A percentile compares a stretch with the other conserved stretches of the same genome.
These are phyloP conservation scores for Mus musculus DNA, from an alignment of 2,113 vertebrate genomes.

Conservation along the genomic window GRCm39 chr3:105127001-105127500, in stretches of 20 bases:
- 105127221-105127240: no score
- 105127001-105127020: constrained; percentile 72
- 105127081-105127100: constrained; percentile 78
- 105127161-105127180: constrained; percentile 62
- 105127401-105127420: background rate
- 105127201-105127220: background rate
- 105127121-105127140: background rate
- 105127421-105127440: rapidly evolving
- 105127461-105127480: no score
- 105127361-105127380: background rate
- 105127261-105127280: background rate
- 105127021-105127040: constrained; percentile 73
- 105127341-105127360: background rate
- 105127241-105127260: rapidly evolving
- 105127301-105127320: background rate
- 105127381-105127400: background rate
- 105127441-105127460: background rate
- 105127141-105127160: constrained; percentile 42
- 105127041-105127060: constrained; percentile 79
- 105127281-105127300: background rate
- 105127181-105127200: background rate
- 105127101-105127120: constrained; percentile 71
- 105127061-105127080: constrained; percentile 80
- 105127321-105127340: no score
- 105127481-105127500: background rate